Base-by-base conservation (phyloP, 2,888 invertebrate species). In the Ecliptopera silaceata region DNA sequence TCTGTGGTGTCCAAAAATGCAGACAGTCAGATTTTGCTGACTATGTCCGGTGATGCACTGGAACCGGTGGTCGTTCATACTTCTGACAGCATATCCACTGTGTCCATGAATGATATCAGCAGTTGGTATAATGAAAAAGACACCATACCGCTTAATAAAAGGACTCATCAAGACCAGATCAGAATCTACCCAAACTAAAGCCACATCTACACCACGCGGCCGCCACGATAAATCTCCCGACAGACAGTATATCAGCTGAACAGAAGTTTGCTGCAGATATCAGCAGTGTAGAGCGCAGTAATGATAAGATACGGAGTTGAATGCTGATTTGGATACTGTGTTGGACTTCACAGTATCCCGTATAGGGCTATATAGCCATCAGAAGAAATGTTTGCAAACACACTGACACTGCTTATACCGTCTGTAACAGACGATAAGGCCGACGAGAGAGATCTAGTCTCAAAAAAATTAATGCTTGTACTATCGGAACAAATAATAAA, bases 321-420 rank as follows among this genome's bases (percentile, higher is more conserved):
- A 94, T 66, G 94, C 93, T 0, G 94, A 95, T 72, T 76, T 95
- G 4, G 95, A 95, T 72, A 93, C 94, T 2, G 95, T 95, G 15
- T 75, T 95, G 47, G 94, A 94, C 29, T n/a, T n/a, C n/a, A n/a
- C n/a, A n/a, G n/a, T n/a, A n/a, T n/a, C n/a, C n/a, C n/a, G n/a
- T n/a, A n/a, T n/a, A n/a, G n/a, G n/a, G n/a, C n/a, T n/a, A n/a
- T n/a, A n/a, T n/a, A n/a, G n/a, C n/a, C n/a, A n/a, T n/a, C n/a
- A n/a, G n/a, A n/a, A n/a, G n/a, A n/a, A n/a, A n/a, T n/a, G n/a
- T n/a, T n/a, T n/a, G n/a, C n/a, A n/a, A n/a, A n/a, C n/a, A n/a
- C n/a, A n/a, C n/a, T n/a, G n/a, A n/a, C n/a, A n/a, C n/a, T n/a
- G n/a, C n/a, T n/a, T n/a, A n/a, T n/a, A n/a, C n/a, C n/a, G n/a